Evolutionary conservation across 1,140 invertebrate genomes (phyloP).

Genomic region (Euwallacea fornicatus): DNA sequence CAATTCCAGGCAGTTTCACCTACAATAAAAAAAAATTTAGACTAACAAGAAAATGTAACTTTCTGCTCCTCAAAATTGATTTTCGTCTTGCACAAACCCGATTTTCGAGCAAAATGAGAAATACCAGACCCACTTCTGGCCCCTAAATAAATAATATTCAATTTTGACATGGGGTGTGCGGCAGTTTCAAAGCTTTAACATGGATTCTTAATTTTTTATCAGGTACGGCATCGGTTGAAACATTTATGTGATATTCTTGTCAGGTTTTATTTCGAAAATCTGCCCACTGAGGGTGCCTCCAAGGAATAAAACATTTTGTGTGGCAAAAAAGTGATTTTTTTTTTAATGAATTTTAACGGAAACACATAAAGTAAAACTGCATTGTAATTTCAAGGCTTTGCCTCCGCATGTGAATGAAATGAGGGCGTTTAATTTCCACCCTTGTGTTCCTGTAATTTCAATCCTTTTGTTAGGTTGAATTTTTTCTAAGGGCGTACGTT

Average conservation of each 20-base stretch:
- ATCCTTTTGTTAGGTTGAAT: neutral
- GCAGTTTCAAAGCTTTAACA: neutral
- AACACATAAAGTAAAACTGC: neutral
- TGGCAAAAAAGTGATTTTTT: neutral
- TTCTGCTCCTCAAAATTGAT: no score
- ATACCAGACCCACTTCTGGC: neutral
- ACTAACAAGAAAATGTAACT: no score
- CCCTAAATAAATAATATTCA: slow-evolving; percentile 12
- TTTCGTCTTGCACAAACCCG: no score
- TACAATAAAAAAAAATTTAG: no score
- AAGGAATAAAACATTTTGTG: no score
- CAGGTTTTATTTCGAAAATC: neutral
- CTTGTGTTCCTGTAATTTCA: neutral
- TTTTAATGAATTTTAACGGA: neutral
- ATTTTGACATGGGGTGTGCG: neutral
- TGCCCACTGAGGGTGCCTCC: neutral
- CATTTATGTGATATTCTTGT: neutral
- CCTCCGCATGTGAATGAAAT: no score
- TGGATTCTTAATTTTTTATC: slow-evolving; percentile 8
- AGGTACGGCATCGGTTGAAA: neutral
- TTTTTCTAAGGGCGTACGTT: neutral
- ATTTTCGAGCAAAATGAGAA: no score
- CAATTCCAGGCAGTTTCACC: no score
- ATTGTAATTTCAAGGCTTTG: no score
- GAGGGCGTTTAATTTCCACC: neutral